Base-by-base conservation (phyloP, 2,888 invertebrate species). In the Bedellia somnulentella region DNA sequence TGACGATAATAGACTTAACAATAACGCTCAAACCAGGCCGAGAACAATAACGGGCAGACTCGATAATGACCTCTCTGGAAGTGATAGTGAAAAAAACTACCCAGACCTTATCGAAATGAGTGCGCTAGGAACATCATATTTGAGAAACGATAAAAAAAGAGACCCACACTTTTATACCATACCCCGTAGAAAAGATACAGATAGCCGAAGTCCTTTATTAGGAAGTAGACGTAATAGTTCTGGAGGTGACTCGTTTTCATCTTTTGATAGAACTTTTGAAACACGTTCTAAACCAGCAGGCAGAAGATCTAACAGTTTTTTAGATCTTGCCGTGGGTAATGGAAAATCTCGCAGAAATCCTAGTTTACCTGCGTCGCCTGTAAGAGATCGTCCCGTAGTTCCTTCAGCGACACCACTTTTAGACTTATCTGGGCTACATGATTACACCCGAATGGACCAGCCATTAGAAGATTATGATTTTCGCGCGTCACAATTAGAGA, bases 401-500 rank as follows among this genome's bases (percentile, higher is more conserved):
- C 68, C 71, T 45, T 75, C 75, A 43, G 80, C 82, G 27, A 84
- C 84, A 14, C 83, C 83, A 2, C 66, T 85, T 24, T 57, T 85
- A 27, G 81, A 83, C 49, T 60, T 83, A 25, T 76, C 79, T 11
- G 77, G 79, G 28, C 62, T 82, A 22, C 76, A 80, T 34, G 63
- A 71, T 36, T 67, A 73, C 37, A 64, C 76, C 10, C 62, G 63
- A 12, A 52, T 62, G 4, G 62, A 61, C 14, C 68, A 60, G 18
- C 44, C 43, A 34, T 55, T 70, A 35, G 79, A 79, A 35, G 79
- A 81, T 26, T 88, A 85, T 54, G 88, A 89, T 49, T 87, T 87
- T 47, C 85, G 88, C 52, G 87, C 89, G 1, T 86, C 87, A 10
- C 88, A 89, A 50, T 61, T 89, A 37, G 89, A 89, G 47, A 80